Evolutionary conservation across 2,797 vertebrate species (phyloP).

Genomic region (Muscicapa comitata): DNA sequence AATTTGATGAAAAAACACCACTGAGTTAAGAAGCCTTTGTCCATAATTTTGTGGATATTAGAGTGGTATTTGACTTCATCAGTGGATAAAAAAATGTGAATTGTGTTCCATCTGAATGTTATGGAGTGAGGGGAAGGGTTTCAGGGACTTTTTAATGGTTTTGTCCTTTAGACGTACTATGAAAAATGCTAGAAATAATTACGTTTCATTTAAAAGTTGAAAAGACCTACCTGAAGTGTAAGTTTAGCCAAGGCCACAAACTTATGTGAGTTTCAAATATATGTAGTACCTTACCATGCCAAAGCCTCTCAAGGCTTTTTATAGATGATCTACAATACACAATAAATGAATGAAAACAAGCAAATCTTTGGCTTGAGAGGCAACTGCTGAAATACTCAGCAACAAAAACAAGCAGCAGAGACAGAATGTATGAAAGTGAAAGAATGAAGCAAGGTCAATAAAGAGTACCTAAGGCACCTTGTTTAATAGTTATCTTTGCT

Average conservation of each 20-base stretch:
- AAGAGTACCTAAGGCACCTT: conserved; percentile 79
- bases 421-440: conserved; percentile 43
- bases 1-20: neutral
- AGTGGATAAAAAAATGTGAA: neutral
- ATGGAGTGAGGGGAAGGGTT: neutral
- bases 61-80: neutral
- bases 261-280: conserved; percentile 38
- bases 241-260: conserved; percentile 55
- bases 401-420: conserved; percentile 55
- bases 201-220: conserved; percentile 17
- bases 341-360: conserved; percentile 45
- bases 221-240: conserved; percentile 42
- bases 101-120: neutral
- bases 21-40: neutral
- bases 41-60: neutral
- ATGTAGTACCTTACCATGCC: neutral
- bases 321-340: neutral
- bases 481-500: conserved; percentile 70
- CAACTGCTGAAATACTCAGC: conserved; percentile 46
- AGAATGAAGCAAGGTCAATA: conserved; percentile 72
- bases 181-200: conserved; percentile 50
- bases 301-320: conserved; percentile 45
- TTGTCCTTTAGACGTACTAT: neutral
- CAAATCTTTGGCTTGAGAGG: conserved; percentile 77
- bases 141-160: neutral